Evolutionary conservation across 2,113 vertebrate genomes (phyloP).

Genomic region (Phoenicopterus ruber): DNA sequence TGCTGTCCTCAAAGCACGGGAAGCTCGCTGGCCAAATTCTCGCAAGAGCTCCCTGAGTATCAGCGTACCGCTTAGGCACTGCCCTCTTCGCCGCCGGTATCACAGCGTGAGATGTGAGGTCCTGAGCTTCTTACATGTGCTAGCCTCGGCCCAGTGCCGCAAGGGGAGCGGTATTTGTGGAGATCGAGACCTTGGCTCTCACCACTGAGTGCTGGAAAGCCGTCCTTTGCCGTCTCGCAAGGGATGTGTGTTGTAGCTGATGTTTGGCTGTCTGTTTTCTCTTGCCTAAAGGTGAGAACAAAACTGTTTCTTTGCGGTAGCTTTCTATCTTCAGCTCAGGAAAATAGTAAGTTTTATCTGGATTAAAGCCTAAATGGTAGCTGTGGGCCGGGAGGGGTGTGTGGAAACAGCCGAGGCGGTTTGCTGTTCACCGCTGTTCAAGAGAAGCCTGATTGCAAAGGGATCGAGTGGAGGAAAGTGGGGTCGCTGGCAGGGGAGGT

Average conservation of each 20-base stretch:
- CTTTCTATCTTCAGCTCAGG: background rate
- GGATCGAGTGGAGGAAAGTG: background rate
- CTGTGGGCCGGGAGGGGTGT: background rate
- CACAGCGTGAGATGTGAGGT: rapidly evolving
- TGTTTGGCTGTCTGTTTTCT: background rate
- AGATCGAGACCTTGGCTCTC: background rate
- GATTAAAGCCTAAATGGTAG: background rate
- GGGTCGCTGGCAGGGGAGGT: background rate
- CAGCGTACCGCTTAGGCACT: background rate
- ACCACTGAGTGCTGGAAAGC: background rate
- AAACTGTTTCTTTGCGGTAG: background rate
- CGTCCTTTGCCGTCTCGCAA: rapidly evolving
- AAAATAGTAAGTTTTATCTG: background rate
- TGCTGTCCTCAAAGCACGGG: background rate
- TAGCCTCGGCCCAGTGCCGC: rapidly evolving
- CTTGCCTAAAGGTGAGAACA: background rate
- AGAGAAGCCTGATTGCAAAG: background rate
- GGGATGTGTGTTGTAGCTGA: background rate
- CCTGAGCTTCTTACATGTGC: rapidly evolving
- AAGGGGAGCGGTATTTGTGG: rapidly evolving
- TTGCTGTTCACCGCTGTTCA: background rate
- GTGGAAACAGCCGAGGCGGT: background rate
- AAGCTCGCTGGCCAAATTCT: background rate
- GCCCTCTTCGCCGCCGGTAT: rapidly evolving
- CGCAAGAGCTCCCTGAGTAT: background rate